Evolutionary conservation across 2,113 vertebrate species (phyloP).

Genomic region (Ploceus nigricollis): DNA sequence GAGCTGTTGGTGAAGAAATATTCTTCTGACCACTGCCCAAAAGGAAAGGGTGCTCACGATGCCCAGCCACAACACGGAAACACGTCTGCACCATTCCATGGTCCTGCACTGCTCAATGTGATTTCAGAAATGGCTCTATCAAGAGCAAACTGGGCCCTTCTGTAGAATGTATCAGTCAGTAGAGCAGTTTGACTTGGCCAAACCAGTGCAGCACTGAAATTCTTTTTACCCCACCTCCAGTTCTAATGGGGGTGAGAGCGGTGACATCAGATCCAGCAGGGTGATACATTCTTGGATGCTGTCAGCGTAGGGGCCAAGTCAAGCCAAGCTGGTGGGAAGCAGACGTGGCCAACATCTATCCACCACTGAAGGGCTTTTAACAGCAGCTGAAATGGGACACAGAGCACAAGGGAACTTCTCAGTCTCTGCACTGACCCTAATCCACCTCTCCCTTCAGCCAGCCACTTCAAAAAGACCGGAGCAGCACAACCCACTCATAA

Average conservation of each 20-base stretch:
- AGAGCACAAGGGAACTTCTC: not conserved
- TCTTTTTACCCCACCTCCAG: not conserved
- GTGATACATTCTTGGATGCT: accelerated
- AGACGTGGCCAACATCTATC: not conserved
- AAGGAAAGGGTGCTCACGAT: not conserved
- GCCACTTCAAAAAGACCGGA: not conserved
- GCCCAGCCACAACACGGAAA: accelerated
- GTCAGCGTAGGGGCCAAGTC: accelerated
- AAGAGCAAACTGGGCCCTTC: not conserved
- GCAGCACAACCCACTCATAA: not conserved
- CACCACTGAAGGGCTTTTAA: not conserved
- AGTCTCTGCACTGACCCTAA: not conserved
- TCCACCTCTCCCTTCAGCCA: not conserved
- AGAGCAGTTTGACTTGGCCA: not conserved
- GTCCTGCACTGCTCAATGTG: not conserved
- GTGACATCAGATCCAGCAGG: not conserved
- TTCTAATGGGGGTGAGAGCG: not conserved
- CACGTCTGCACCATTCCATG: accelerated
- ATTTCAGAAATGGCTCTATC: not conserved
- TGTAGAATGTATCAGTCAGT: not conserved
- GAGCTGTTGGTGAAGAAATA: not conserved
- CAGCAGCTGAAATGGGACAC: not conserved
- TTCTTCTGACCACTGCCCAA: not conserved
- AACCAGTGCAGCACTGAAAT: not conserved
- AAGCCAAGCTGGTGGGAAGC: not conserved